Conservation (phyloP, 2,113 vertebrate species). For the Mionectes macconnelli region DNA sequence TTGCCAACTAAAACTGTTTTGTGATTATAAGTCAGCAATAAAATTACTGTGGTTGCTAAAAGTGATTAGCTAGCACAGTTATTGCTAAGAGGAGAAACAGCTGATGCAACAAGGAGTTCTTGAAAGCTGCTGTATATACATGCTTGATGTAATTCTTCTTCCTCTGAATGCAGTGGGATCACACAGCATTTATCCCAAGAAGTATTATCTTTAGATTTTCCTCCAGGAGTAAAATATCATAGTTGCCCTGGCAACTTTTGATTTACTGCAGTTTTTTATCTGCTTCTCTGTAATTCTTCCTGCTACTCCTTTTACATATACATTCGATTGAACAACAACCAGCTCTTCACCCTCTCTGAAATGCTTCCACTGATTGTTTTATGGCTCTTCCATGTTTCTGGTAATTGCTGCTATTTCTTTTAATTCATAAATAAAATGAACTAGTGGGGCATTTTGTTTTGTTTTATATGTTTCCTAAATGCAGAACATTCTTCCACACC, state of each 20-base stretch:
- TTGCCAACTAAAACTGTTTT: not conserved
- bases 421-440: not conserved
- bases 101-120: not conserved
- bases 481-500: not conserved
- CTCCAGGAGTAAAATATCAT: not conserved
- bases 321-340: not conserved
- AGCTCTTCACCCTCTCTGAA: not conserved
- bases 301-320: not conserved
- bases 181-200: not conserved
- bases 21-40: not conserved
- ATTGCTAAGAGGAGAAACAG: not conserved
- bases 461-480: not conserved
- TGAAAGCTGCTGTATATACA: not conserved
- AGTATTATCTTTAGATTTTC: not conserved
- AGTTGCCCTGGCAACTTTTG: not conserved
- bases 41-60: not conserved
- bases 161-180: not conserved
- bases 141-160: not conserved
- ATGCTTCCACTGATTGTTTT: not conserved
- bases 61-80: not conserved
- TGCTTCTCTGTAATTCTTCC: not conserved
- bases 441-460: fast-evolving
- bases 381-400: not conserved
- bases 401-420: not conserved
- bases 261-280: not conserved